These are phyloP conservation scores for Lithodes maja DNA, from an alignment of 2,888 invertebrate species.

Conservation along the genomic window DNA sequence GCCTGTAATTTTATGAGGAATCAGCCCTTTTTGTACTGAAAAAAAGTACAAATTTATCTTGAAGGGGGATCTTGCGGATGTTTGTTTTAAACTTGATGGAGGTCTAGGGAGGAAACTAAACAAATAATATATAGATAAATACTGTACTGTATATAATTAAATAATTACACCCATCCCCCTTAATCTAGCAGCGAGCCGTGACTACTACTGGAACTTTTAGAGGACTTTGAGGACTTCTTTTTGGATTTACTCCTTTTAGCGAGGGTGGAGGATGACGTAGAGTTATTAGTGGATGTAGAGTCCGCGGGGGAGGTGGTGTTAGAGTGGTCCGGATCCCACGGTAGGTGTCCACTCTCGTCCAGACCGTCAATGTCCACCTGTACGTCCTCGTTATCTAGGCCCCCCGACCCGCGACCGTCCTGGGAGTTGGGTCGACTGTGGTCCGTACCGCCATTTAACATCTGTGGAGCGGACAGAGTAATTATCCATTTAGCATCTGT, in stretches of 20 bases:
- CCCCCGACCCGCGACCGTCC: background rate
- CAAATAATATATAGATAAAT: no score
- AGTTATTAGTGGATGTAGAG: slow-evolving; percentile 69
- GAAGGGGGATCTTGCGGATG: no score
- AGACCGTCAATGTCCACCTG: slow-evolving; percentile 67
- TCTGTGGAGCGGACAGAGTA: slow-evolving; percentile 8
- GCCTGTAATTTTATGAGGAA: background rate
- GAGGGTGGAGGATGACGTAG: slow-evolving; percentile 55
- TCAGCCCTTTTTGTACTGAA: background rate
- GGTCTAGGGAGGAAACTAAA: no score
- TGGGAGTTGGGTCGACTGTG: slow-evolving; percentile 22
- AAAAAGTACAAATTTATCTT: no score
- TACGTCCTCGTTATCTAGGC: slow-evolving; percentile 43
- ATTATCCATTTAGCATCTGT: background rate
- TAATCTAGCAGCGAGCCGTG: slow-evolving; percentile 56
- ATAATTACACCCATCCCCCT: background rate
- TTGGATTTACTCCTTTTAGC: slow-evolving; percentile 40
- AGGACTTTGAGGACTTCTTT: slow-evolving; percentile 53
- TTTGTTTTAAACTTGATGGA: no score
- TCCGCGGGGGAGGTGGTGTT: slow-evolving; percentile 70
- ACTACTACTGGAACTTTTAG: slow-evolving; percentile 56
- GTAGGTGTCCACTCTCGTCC: slow-evolving; percentile 46
- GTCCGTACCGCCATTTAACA: slow-evolving; percentile 23
- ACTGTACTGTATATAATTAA: no score
- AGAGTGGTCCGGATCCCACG: slow-evolving; percentile 69